phyloP scores from a whole-genome alignment of 1,140 invertebrate genomes.

The Pollicipes pollicipes region DNA sequence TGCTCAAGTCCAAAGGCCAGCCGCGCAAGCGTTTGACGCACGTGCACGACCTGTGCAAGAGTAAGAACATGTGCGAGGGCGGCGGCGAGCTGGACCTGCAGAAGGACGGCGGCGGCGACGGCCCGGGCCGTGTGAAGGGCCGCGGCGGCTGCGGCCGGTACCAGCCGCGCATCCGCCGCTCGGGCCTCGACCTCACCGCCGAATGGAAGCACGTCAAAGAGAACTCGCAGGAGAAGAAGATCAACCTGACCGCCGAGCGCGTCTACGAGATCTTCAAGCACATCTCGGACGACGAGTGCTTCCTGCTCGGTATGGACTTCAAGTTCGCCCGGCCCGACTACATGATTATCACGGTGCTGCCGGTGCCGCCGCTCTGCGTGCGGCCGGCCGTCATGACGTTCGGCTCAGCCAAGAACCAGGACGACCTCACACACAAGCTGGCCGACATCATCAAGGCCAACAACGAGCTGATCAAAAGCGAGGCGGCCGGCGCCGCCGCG shows the following conservation, averaged over 20 bases:
- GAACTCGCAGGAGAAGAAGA: constrained; percentile 92
- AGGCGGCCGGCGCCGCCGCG: constrained; percentile 85
- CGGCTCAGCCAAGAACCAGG: constrained; percentile 91
- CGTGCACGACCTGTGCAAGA: constrained; percentile 96
- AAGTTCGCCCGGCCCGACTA: constrained; percentile 94
- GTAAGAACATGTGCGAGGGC: constrained; percentile 94
- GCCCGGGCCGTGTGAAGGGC: constrained; percentile 34
- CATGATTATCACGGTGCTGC: constrained; percentile 96
- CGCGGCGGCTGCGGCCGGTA: constrained; percentile 95
- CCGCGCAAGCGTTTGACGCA: constrained; percentile 80
- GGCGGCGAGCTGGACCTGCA: constrained; percentile 81
- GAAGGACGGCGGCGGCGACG: constrained; percentile 5
- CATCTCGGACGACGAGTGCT: constrained; percentile 93
- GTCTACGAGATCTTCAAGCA: constrained; percentile 94
- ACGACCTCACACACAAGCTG: constrained; percentile 97
- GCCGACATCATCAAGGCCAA: constrained; percentile 98
- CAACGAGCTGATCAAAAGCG: constrained; percentile 88
- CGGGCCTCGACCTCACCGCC: constrained; percentile 77
- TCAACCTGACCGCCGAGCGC: constrained; percentile 75
- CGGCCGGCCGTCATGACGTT: constrained; percentile 97
- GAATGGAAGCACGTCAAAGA: constrained; percentile 99
- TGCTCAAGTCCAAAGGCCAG: constrained; percentile 93
- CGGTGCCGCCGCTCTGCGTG: constrained; percentile 81
- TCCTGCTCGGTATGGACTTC: constrained; percentile 87
- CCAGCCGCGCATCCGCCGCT: constrained; percentile 76